Conservation (phyloP, 92 coral and sea anemone species). For the Bergia puertoricense region DNA sequence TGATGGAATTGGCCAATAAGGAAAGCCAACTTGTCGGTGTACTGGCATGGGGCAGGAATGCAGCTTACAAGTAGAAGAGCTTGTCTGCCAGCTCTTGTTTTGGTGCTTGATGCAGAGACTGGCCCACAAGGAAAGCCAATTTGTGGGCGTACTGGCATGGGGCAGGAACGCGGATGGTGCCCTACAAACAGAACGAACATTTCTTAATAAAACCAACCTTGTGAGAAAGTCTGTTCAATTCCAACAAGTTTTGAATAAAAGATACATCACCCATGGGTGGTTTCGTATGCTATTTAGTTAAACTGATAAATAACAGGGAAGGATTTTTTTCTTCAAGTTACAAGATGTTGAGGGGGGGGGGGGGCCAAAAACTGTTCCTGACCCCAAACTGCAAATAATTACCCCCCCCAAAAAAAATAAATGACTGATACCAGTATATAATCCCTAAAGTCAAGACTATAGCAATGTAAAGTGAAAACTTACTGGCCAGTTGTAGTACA, state of each 20-base stretch:
- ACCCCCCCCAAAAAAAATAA: too few relatives aligned
- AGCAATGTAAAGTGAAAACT: slow-evolving; percentile 35
- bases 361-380: too few relatives aligned
- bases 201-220: background rate
- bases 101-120: slow-evolving; percentile 82
- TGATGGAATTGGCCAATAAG: slow-evolving; percentile 92
- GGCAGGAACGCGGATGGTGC: slow-evolving; percentile 98
- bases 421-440: too few relatives aligned
- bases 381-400: too few relatives aligned
- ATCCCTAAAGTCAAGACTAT: background rate
- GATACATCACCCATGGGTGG: too few relatives aligned
- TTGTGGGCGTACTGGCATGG: slow-evolving; percentile 99
- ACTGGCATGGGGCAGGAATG: slow-evolving; percentile 99
- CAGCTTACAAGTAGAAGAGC: slow-evolving; percentile 86
- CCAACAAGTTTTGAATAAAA: too few relatives aligned
- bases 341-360: too few relatives aligned
- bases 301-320: too few relatives aligned
- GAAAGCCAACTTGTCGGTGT: slow-evolving; percentile 97
- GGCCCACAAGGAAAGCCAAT: slow-evolving; percentile 96
- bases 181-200: slow-evolving; percentile 54
- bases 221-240: background rate
- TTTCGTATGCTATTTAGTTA: too few relatives aligned
- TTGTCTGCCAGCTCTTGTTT: slow-evolving; percentile 75
- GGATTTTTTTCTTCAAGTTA: too few relatives aligned
- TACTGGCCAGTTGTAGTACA: slow-evolving; percentile 99